These are phyloP conservation scores for Chrosomus eos DNA, from an alignment of 2,797 vertebrate species.

Conservation along the genomic window DNA sequence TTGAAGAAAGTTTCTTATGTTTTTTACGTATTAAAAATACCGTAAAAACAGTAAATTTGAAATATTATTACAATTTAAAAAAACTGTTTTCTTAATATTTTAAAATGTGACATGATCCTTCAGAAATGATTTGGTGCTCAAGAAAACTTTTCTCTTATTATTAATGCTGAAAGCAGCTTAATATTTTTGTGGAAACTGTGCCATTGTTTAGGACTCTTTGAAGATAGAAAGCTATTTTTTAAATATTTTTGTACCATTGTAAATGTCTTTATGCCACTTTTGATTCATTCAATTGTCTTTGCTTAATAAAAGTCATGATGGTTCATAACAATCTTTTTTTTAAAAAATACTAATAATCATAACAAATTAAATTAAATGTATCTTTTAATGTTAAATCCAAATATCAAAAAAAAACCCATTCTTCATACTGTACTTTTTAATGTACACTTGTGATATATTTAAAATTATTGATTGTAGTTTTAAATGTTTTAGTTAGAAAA, in stretches of 20 bases:
- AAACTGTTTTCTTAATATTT: neutral
- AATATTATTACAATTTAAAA: neutral
- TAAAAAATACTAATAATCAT: neutral
- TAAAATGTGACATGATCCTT: neutral
- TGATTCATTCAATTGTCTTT: neutral
- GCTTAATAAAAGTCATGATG: too few species aligned
- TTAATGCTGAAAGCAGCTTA: neutral
- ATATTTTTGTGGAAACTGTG: neutral
- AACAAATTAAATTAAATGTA: too few species aligned
- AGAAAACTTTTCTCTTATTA: neutral
- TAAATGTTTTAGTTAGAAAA: neutral
- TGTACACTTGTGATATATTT: neutral
- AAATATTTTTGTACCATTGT: neutral
- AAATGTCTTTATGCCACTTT: neutral
- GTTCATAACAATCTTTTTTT: too few species aligned
- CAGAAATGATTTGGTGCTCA: neutral
- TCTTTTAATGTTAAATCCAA: conserved; percentile 51
- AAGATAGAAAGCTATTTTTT: too few species aligned
- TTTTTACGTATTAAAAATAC: neutral
- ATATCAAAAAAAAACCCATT: conserved; percentile 40
- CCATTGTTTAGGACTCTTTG: neutral
- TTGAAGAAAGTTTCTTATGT: neutral
- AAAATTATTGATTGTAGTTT: too few species aligned
- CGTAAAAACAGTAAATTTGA: neutral
- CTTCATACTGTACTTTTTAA: neutral